Conservation (phyloP, 2,113 vertebrate species). For the Castor canadensis region DNA sequence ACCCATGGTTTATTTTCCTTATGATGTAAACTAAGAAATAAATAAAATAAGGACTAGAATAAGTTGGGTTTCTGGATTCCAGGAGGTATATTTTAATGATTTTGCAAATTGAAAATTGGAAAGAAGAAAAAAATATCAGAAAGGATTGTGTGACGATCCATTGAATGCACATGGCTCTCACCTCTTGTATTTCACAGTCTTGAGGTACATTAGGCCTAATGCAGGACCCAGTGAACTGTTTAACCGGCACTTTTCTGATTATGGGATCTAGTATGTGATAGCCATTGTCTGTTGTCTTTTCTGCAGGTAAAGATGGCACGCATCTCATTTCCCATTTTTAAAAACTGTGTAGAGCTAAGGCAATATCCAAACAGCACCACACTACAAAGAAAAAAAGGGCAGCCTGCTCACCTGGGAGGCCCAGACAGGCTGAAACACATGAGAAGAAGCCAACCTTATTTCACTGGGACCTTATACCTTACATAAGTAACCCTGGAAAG, state of each 20-base stretch:
- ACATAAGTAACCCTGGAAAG: background rate
- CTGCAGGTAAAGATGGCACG: background rate
- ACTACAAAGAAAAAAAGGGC: background rate
- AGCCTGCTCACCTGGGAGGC: background rate
- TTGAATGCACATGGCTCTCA: background rate
- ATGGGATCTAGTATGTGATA: background rate
- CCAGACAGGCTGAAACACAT: background rate
- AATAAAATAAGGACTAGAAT: background rate
- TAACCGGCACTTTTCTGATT: background rate
- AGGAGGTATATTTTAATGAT: background rate
- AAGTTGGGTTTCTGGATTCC: background rate
- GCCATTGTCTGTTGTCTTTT: background rate
- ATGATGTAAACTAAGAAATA: constrained; percentile 18
- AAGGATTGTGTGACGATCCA: background rate
- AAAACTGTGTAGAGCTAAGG: background rate
- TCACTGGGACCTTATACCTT: background rate
- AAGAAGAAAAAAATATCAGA: background rate
- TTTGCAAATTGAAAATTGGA: constrained; percentile 15
- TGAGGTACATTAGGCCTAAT: background rate
- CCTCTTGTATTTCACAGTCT: background rate
- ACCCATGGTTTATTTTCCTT: background rate
- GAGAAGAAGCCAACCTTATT: background rate
- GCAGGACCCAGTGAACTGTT: background rate
- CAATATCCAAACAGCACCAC: background rate
- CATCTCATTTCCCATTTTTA: background rate